A percentile compares a stretch with the other conserved stretches of the same genome.
phyloP scores from a whole-genome alignment of 2,888 invertebrate genomes.

The Drosophila anceps region DNA sequence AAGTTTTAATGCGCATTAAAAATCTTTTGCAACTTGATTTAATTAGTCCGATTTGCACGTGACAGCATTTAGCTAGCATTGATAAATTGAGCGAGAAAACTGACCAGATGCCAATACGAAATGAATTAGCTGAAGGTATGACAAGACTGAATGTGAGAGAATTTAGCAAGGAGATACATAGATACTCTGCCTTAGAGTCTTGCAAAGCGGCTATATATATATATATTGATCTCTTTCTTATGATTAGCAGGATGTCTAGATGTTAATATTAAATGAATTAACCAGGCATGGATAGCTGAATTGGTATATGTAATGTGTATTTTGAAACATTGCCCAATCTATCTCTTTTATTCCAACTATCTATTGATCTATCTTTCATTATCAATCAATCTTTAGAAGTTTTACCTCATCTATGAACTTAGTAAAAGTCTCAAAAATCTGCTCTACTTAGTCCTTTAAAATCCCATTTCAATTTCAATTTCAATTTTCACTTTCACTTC shows the following conservation, averaged over 20 bases:
- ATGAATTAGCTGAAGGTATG: background rate
- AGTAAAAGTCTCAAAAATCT: background rate
- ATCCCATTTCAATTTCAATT: conserved; percentile 5
- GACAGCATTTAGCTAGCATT: conserved; percentile 11
- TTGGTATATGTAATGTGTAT: background rate
- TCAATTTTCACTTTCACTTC: conserved; percentile 12
- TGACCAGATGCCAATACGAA: background rate
- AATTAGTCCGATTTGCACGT: conserved; percentile 62
- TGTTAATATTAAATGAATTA: background rate
- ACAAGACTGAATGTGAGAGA: background rate
- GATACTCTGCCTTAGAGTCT: too few relatives aligned
- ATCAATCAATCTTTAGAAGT: background rate
- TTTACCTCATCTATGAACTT: background rate
- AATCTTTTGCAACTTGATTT: conserved; percentile 60
- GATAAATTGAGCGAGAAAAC: background rate
- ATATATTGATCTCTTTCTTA: too few relatives aligned
- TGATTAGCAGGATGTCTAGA: too few relatives aligned
- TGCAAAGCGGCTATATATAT: too few relatives aligned
- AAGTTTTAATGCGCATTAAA: conserved; percentile 62
- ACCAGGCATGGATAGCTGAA: background rate
- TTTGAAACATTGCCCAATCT: background rate
- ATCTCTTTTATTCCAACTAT: background rate
- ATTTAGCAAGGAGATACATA: background rate
- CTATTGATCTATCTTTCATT: background rate
- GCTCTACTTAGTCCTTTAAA: background rate